Percentiles rank a stretch among this genome's conserved stretches.
These are phyloP conservation scores for human DNA, from an alignment of 2,113 vertebrate species.

Conservation along the genomic window DNA sequence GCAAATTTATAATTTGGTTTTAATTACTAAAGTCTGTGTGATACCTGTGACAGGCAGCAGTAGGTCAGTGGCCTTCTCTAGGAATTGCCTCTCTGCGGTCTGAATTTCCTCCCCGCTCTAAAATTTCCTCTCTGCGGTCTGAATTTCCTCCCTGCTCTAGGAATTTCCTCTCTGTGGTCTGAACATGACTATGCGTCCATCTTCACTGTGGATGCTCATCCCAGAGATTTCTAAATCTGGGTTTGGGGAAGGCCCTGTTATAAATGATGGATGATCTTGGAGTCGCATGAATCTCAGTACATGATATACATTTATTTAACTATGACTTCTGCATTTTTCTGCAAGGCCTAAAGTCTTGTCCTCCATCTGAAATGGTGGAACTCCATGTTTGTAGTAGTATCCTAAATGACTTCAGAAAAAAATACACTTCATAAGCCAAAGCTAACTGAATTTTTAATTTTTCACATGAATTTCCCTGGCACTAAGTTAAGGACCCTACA, in stretches of 20 bases:
- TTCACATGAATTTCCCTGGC: not conserved
- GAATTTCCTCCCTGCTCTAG: too few relatives aligned
- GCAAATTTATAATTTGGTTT: fast-evolving
- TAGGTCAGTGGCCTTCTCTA: fast-evolving
- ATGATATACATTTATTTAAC: fast-evolving
- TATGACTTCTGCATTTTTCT: fast-evolving
- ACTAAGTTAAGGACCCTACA: too few relatives aligned
- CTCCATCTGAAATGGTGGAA: fast-evolving
- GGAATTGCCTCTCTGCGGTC: too few relatives aligned
- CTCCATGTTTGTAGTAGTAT: fast-evolving
- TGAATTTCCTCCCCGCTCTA: too few relatives aligned
- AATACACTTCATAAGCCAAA: not conserved
- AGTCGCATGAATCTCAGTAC: fast-evolving
- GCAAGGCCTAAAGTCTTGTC: fast-evolving
- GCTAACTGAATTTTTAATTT: not conserved
- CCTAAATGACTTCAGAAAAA: not conserved
- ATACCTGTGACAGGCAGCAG: fast-evolving
- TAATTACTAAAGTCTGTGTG: fast-evolving
- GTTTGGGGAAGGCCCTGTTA: fast-evolving
- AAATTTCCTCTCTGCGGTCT: fast-evolving
- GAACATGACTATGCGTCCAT: fast-evolving
- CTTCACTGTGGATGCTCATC: fast-evolving
- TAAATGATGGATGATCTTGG: fast-evolving
- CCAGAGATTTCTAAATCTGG: fast-evolving
- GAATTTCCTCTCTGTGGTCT: not conserved